Percentiles rank a stretch among this genome's conserved stretches.
Evolutionary conservation across 2,888 invertebrate genomes (phyloP).

Genomic region (Drosophila kanekoi): DNA sequence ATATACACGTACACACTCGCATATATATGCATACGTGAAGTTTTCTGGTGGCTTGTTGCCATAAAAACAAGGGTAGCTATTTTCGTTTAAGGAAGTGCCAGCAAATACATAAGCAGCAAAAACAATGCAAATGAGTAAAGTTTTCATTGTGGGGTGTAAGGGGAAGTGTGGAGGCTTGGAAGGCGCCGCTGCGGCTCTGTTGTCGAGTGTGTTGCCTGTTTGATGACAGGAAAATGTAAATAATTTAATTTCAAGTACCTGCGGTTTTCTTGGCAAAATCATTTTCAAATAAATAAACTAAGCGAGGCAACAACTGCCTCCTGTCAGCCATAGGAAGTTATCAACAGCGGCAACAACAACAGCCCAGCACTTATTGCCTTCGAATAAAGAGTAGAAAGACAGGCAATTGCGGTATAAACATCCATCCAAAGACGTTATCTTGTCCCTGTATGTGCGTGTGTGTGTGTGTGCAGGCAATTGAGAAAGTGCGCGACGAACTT

Average conservation of each 20-base stretch:
- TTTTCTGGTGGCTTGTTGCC: too few species aligned
- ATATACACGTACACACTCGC: too few species aligned
- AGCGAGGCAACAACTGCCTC: conserved; percentile 49
- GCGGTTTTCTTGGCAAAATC: conserved; percentile 55
- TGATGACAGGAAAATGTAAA: conserved; percentile 62
- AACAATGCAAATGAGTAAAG: conserved; percentile 55
- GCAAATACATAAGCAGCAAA: conserved; percentile 24
- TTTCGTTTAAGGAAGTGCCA: conserved; percentile 14
- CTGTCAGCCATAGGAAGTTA: conserved; percentile 33
- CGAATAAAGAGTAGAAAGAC: conserved; percentile 46
- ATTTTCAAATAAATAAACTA: conserved; percentile 74
- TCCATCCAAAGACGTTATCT: conserved; percentile 49
- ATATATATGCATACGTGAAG: neutral
- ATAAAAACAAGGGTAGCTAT: conserved; percentile 10
- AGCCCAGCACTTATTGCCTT: conserved; percentile 59
- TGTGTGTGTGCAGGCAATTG: conserved; percentile 48
- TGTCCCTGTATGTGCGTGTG: conserved; percentile 11
- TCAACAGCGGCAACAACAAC: conserved; percentile 29
- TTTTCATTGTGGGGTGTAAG: conserved; percentile 10
- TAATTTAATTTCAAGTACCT: conserved; percentile 75
- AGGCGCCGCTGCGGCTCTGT: conserved; percentile 13
- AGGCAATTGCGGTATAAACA: conserved; percentile 72
- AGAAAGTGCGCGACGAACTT: conserved; percentile 63
- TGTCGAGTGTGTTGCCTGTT: conserved; percentile 23
- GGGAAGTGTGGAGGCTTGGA: too few species aligned